Conservation (phyloP, 2,797 vertebrate species). For the Tinamus major region DNA sequence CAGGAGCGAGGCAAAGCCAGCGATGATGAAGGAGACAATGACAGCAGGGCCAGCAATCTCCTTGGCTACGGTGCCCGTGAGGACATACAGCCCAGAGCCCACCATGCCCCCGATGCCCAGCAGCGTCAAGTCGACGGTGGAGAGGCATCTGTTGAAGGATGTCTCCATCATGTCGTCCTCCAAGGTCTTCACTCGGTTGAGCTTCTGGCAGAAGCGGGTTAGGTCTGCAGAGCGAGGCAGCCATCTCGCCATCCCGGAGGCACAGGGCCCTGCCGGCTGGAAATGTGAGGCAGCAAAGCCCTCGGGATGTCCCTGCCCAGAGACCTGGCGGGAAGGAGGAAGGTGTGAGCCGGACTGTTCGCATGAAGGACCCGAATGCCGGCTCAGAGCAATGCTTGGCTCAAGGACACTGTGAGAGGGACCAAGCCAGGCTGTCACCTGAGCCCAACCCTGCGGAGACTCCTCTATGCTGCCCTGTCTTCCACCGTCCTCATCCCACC, state of each 20-base stretch:
- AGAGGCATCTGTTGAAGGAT: conserved; percentile 91
- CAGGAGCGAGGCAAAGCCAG: conserved; percentile 90
- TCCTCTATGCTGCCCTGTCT: not conserved
- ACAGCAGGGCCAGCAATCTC: conserved; percentile 91
- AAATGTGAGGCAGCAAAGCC: not conserved
- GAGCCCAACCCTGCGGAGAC: too few relatives aligned
- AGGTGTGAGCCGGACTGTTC: not conserved
- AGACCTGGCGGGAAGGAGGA: not conserved
- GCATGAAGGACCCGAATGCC: too few relatives aligned
- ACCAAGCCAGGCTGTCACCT: not conserved
- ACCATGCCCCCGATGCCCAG: conserved; percentile 95
- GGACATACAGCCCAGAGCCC: conserved; percentile 94
- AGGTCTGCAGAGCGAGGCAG: conserved; percentile 81
- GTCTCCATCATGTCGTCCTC: conserved; percentile 94
- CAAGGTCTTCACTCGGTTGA: conserved; percentile 93
- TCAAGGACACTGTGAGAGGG: too few relatives aligned
- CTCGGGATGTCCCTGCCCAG: not conserved
- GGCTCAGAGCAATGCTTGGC: not conserved
- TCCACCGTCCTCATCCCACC: not conserved
- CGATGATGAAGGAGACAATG: conserved; percentile 89
- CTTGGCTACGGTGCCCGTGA: conserved; percentile 95
- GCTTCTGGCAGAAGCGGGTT: conserved; percentile 89
- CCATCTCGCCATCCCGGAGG: conserved; percentile 83
- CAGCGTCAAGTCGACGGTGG: conserved; percentile 91
- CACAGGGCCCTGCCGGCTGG: fast-evolving